Evolutionary conservation across 2,797 vertebrate genomes (phyloP), one percentile per base, ranked within the genome.

Genomic region (Myripristis murdjan): DNA sequence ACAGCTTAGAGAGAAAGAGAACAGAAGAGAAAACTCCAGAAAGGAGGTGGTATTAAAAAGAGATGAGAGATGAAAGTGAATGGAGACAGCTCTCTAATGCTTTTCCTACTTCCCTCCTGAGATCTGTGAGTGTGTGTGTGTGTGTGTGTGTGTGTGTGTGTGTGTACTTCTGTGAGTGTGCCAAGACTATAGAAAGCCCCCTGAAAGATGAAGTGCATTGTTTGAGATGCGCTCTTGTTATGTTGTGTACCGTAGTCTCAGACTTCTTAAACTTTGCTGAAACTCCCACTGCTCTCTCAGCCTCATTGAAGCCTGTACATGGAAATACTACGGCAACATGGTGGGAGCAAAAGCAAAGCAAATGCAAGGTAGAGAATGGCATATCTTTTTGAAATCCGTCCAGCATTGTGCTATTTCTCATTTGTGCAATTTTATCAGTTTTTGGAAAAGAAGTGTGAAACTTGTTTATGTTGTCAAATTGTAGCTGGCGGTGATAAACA

Each of bases 41-140:
- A 87, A 82, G 77, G 48, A 87, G 79, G 73, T 75, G 35, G 75
- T 82, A 90, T 92, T 90, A 92, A 93, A 90, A 90, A 91, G 87
- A 90, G 82, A 91, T 87, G 84, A 81, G 71, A 85, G 87, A 90
- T 92, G 87, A 91, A 93, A 91, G 88, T 81, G 85, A 92, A 91
- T 82, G 78, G 70, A 89, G 87, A 86, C 68, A 53, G 77, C 76
- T 79, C 81, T 88, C 86, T 87, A 91, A 91, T 90, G 89, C 83
- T 78, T 87, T 87, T 81, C 68, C 76, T 77, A 47, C 84, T 70
- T 83, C 46, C 82, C 88, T 81, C 82, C 68, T 69, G 89, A 89
- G 90, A 90, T 89, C 72, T 77, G 56, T 28, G 62, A 24, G 46
- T 10, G 41, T 57, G 31, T 28, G 52, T 23, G n/a, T n/a, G n/a